Evolutionary conservation across 2,797 vertebrate genomes (phyloP), one percentile per base, ranked within the genome.

Genomic region (Poeciliopsis paucimaculata): DNA sequence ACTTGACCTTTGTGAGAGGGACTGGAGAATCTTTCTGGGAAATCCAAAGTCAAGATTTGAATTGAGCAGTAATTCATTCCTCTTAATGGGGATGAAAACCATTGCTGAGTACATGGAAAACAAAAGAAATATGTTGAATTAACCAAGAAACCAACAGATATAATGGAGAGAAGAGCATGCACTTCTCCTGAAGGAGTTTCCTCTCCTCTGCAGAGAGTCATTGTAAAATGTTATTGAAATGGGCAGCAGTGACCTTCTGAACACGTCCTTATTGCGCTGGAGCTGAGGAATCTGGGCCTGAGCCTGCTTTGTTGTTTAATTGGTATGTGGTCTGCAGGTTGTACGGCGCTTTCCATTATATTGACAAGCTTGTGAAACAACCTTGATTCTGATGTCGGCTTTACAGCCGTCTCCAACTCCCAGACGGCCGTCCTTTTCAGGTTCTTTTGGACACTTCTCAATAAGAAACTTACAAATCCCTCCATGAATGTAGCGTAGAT

Each of bases 281-380:
- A 47, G 62, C 46, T 47, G n/a, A 64, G 31, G 41, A 62, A 5
- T 41, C 75, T 15, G 43, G 12, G 28, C n/a, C 47, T 53, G 36
- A 49, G n/a, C 11, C 36, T 55, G 15, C 53, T 60, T 75, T 75
- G 41, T 13, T 45, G 53, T 75, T 60, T 75, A 60, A 62, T 75
- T 28, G 41, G 53, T 43, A 13, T 57, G 53, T 45, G 62, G 73
- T 3, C 1, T 60, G 31, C 55, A 45, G 55, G 36, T 9, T 28
- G 55, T 45, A 18, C 53, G 31, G 39, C 1, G 16, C 26, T 55
- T 36, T 41, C 73, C 51, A 73, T 41, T 74, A 41, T 13, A 55
- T 41, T 55, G 36, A 74, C 34, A 36, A 53, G 72, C 47, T 41
- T 57, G 49, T 39, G 36, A 18, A 55, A 41, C 73, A 34, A 6